phyloP scores from a whole-genome alignment of 1,140 invertebrate species.

The Littorina saxatilis region DNA sequence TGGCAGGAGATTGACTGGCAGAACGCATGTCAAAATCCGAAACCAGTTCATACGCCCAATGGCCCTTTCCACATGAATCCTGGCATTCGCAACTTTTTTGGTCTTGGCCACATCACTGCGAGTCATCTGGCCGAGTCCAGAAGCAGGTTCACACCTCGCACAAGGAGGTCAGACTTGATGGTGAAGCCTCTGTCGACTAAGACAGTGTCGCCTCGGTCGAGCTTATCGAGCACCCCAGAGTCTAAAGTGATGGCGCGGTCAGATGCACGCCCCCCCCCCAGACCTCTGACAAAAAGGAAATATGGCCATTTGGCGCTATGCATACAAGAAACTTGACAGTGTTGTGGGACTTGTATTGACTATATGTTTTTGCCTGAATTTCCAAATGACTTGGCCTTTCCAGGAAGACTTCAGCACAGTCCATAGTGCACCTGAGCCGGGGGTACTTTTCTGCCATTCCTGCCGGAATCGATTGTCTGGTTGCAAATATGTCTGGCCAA shows the following conservation, averaged over 20 bases:
- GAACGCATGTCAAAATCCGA: constrained; percentile 15
- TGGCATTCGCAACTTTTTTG: constrained; percentile 39
- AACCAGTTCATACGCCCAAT: constrained; percentile 26
- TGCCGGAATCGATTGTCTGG: neutral
- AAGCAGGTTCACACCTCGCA: neutral
- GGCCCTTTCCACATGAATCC: constrained; percentile 47
- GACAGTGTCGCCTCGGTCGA: constrained; percentile 17
- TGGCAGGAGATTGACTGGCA: constrained; percentile 23
- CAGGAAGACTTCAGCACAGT: constrained; percentile 60
- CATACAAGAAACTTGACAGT: constrained; percentile 61
- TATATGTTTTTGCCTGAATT: constrained; percentile 51
- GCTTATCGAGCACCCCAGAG: neutral
- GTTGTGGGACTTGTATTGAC: constrained; percentile 55
- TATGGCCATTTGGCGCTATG: constrained; percentile 41
- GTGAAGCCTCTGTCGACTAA: constrained; percentile 44
- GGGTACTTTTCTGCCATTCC: neutral
- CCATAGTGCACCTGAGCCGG: constrained; percentile 43
- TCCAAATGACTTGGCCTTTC: constrained; percentile 47
- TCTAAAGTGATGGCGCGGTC: constrained; percentile 34
- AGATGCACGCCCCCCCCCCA: constrained; percentile 42
- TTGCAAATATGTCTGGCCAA: neutral
- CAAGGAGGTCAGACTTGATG: constrained; percentile 26
- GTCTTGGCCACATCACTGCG: constrained; percentile 5
- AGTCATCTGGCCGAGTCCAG: constrained; percentile 16
- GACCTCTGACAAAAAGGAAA: constrained; percentile 23